phyloP scores from a whole-genome alignment of 2,888 invertebrate species.

The Drosophila leonis region DNA sequence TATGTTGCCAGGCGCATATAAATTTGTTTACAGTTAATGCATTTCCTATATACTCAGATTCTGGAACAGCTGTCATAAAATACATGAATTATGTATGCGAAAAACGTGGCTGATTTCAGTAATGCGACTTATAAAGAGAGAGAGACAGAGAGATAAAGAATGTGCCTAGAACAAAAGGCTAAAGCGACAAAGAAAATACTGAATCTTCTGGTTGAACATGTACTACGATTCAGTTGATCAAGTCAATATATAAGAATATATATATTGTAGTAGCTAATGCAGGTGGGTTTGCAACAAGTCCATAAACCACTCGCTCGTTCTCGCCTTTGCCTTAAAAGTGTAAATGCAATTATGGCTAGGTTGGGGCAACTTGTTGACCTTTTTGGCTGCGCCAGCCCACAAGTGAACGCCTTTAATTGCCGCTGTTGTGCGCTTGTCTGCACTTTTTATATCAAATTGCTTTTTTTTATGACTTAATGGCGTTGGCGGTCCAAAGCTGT shows the following conservation, averaged over 20 bases:
- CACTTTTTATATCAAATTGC: slow-evolving; percentile 40
- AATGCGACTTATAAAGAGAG: slow-evolving; percentile 10
- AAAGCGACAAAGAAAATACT: slow-evolving; percentile 27
- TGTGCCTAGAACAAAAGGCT: slow-evolving; percentile 13
- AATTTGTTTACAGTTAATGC: slow-evolving; percentile 44
- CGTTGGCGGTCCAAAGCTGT: slow-evolving; percentile 20
- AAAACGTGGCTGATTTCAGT: slow-evolving; percentile 41
- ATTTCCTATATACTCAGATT: slow-evolving; percentile 63
- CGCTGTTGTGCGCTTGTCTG: slow-evolving; percentile 37
- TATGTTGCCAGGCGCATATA: slow-evolving; percentile 38
- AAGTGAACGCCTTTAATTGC: slow-evolving; percentile 46
- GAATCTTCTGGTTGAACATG: neutral
- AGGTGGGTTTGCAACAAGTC: slow-evolving; percentile 24
- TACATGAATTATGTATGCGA: slow-evolving; percentile 28
- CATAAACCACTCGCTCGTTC: slow-evolving; percentile 34
- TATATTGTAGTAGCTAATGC: slow-evolving; percentile 7
- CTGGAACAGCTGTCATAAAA: slow-evolving; percentile 27
- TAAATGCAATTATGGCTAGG: slow-evolving; percentile 48
- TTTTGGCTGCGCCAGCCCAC: slow-evolving; percentile 34
- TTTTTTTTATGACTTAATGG: slow-evolving; percentile 54
- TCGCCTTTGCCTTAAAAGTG: slow-evolving; percentile 32
- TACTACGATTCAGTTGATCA: neutral
- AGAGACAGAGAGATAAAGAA: slow-evolving; percentile 26
- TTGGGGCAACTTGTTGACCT: slow-evolving; percentile 69
- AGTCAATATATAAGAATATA: neutral